Evolutionary conservation across 1,140 invertebrate species (phyloP), one percentile per base, ranked within the genome.

Genomic region (Dinoponera quadriceps): DNA sequence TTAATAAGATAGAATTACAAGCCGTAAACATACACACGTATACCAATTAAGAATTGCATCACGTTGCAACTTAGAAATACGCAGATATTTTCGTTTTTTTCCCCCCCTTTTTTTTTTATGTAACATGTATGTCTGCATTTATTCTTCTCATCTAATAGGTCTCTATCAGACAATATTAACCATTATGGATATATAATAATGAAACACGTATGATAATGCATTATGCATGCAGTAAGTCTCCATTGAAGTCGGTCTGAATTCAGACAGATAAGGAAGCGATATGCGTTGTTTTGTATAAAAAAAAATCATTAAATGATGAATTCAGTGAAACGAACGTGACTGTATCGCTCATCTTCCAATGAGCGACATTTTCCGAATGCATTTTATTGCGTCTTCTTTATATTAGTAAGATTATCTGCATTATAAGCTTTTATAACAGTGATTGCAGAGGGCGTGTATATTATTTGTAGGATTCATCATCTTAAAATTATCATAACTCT

Each of bases 51-150:
- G 22, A 22, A 77, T 77, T 57, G 51, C 22, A 44, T 54, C 55
- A 65, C 16, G 69, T 16, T 44, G 9, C 44, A 66, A 57, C 22
- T 55, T 57, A 57, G 7, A 7, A 27, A 57, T 14, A 38, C 2
- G 25, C 29, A 69, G 0, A 0, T 80, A 44, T 38, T 69, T 44
- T 11, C 38, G n/a, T n/a, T n/a, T n/a, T n/a, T n/a, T n/a, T n/a
- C n/a, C n/a, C n/a, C n/a, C n/a, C n/a, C n/a, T n/a, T n/a, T n/a
- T n/a, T 57, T 57, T 44, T 71, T 49, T 62, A 55, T 80, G 65
- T 80, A 71, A 69, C 2, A 80, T 80, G 65, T 51, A 65, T 22
- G 18, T 51, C 11, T 78, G 25, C 38, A 80, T 80, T 80, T 69
- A 25, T 57, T 69, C 65, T 33, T 73, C 44, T 16, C 14, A 59